These are phyloP conservation scores for Selene dorsalis DNA, from an alignment of 2,797 vertebrate genomes.

Conservation along the genomic window DNA sequence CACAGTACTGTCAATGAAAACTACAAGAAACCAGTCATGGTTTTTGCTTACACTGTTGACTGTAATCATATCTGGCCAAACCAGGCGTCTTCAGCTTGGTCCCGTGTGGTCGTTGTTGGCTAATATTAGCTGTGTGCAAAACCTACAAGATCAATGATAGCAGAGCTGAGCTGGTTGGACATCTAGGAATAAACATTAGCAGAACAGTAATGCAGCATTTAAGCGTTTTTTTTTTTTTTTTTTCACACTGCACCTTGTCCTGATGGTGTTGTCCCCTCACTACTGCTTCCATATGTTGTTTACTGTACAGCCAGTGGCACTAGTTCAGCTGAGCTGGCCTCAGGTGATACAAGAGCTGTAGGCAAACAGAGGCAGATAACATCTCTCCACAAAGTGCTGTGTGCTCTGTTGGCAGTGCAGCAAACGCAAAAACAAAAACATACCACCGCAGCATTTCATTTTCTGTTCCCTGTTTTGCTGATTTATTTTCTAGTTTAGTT, in stretches of 20 bases:
- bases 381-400: slow-evolving; percentile 49
- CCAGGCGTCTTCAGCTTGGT: not conserved
- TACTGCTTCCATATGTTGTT: slow-evolving; percentile 70
- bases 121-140: slow-evolving; percentile 6
- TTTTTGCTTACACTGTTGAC: not conserved
- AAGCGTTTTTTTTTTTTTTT: slow-evolving; percentile 21
- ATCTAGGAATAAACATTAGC: not conserved
- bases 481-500: not conserved
- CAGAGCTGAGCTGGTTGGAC: not conserved
- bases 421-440: slow-evolving; percentile 38
- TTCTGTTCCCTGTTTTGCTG: not conserved
- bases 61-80: not conserved
- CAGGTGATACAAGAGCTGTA: slow-evolving; percentile 68
- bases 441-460: not conserved
- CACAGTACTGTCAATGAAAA: no score
- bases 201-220: not conserved
- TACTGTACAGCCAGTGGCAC: slow-evolving; percentile 60
- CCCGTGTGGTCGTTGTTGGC: slow-evolving; percentile 10
- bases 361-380: slow-evolving; percentile 74
- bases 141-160: slow-evolving; percentile 12
- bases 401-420: slow-evolving; percentile 21
- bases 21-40: not conserved
- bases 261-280: slow-evolving; percentile 48
- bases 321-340: slow-evolving; percentile 53
- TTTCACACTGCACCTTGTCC: slow-evolving; percentile 12